These are phyloP conservation scores for Desoria tigrina DNA, from an alignment of 2,888 invertebrate genomes.

Conservation along the genomic window DNA sequence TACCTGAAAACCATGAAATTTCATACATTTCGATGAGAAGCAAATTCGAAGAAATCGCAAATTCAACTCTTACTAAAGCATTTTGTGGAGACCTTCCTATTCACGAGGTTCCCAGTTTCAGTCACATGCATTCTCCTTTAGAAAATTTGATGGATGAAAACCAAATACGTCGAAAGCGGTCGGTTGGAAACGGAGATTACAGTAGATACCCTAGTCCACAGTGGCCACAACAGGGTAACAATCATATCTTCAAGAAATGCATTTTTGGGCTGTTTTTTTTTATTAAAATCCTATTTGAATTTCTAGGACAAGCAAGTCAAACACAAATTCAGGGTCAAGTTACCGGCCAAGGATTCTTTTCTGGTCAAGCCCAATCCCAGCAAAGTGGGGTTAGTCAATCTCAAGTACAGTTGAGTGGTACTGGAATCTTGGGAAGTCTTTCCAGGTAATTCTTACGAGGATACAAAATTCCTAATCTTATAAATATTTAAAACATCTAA, in stretches of 20 bases:
- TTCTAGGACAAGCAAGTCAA: conserved; percentile 24
- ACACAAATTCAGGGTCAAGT: conserved; percentile 45
- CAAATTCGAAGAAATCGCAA: not conserved
- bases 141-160: conserved; percentile 8
- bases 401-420: conserved; percentile 40
- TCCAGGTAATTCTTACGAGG: too few species aligned
- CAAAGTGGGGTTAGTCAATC: conserved; percentile 39
- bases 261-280: too few species aligned
- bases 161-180: conserved; percentile 23
- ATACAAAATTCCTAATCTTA: too few species aligned
- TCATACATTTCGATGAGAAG: not conserved
- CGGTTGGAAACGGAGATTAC: not conserved
- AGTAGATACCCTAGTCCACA: not conserved
- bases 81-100: conserved; percentile 31
- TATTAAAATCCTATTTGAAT: not conserved
- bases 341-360: conserved; percentile 41
- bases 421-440: conserved; percentile 38
- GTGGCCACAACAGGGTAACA: conserved; percentile 3
- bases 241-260: not conserved
- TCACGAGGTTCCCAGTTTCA: conserved; percentile 1
- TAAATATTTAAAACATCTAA: not conserved
- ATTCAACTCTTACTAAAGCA: conserved; percentile 12
- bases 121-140: not conserved
- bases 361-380: conserved; percentile 42
- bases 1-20: not conserved